Conservation (phyloP, 2,797 vertebrate genomes). For the Epinephelus malabaricus region DNA sequence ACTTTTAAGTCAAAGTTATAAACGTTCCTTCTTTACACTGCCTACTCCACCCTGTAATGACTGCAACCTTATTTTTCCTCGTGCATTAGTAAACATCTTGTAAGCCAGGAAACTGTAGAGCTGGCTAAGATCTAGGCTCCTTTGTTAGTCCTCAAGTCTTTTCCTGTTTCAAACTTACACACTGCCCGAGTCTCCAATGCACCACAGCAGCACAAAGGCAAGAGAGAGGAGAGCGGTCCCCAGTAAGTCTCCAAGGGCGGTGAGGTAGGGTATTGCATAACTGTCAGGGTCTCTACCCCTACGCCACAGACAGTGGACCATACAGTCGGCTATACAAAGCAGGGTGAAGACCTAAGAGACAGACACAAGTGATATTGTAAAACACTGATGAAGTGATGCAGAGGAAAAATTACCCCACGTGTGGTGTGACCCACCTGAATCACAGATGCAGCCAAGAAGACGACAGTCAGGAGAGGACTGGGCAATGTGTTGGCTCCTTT, state of each 20-base stretch:
- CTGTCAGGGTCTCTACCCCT: conserved; percentile 94
- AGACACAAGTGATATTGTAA: conserved; percentile 5
- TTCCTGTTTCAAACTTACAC: conserved; percentile 36
- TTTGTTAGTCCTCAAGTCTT: background rate
- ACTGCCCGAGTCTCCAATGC: conserved; percentile 88
- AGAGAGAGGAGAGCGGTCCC: conserved; percentile 92
- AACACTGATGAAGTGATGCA: background rate
- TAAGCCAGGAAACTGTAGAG: background rate
- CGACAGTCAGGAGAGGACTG: conserved; percentile 88
- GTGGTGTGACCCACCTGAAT: conserved; percentile 88
- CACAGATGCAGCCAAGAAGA: conserved; percentile 91
- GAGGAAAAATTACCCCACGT: background rate
- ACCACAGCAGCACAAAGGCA: conserved; percentile 92
- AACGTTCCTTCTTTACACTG: no score
- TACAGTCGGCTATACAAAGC: conserved; percentile 92
- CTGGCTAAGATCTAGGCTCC: background rate
- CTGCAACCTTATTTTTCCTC: no score
- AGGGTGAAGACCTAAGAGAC: conserved; percentile 89
- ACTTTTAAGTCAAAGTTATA: no score
- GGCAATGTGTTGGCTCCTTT: conserved; percentile 90
- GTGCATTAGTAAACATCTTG: background rate
- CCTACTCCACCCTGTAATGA: no score
- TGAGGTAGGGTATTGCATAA: conserved; percentile 96
- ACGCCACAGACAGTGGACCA: conserved; percentile 95
- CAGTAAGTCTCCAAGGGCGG: conserved; percentile 94